Conservation (phyloP, 2,113 vertebrate species). For the Periophthalmodon schlosseri region DNA sequence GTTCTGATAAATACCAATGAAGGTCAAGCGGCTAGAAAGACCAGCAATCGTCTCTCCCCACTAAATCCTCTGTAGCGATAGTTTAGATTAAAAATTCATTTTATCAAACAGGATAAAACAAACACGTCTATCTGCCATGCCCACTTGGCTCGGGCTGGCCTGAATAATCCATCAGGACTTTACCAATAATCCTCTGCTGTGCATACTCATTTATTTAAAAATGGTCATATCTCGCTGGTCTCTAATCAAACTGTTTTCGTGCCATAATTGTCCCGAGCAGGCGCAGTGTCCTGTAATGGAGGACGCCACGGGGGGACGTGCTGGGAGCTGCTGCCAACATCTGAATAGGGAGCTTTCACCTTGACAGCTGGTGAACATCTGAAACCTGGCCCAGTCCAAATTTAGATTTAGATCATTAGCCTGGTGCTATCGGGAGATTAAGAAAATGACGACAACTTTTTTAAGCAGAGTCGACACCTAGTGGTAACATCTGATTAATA, state of each 20-base stretch:
- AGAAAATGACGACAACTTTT: background rate
- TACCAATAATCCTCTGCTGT: conserved; percentile 43
- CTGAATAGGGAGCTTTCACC: conserved; percentile 62
- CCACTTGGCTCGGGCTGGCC: conserved; percentile 41
- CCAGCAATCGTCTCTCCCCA: background rate
- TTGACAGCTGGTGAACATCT: conserved; percentile 53
- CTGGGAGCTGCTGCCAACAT: conserved; percentile 59
- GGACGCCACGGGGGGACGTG: conserved; percentile 44
- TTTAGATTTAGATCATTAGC: conserved; percentile 18
- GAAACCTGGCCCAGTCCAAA: conserved; percentile 22
- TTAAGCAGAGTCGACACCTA: background rate
- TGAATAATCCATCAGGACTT: conserved; percentile 65
- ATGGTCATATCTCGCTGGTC: conserved; percentile 71
- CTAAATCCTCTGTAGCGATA: conserved; percentile 14
- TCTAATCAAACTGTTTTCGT: conserved; percentile 68
- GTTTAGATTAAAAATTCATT: conserved; percentile 63
- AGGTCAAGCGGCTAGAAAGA: background rate
- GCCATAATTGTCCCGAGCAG: conserved; percentile 55
- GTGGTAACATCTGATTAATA: background rate
- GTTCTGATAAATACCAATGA: background rate
- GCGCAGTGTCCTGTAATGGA: conserved; percentile 54
- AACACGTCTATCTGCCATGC: conserved; percentile 53
- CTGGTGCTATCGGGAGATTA: conserved; percentile 12
- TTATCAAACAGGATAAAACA: conserved; percentile 70
- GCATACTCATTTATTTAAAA: conserved; percentile 70